Percentiles rank a stretch among this genome's conserved stretches.
phyloP scores from a whole-genome alignment of 1,140 invertebrate species.

The Chironomus striatipennis region DNA sequence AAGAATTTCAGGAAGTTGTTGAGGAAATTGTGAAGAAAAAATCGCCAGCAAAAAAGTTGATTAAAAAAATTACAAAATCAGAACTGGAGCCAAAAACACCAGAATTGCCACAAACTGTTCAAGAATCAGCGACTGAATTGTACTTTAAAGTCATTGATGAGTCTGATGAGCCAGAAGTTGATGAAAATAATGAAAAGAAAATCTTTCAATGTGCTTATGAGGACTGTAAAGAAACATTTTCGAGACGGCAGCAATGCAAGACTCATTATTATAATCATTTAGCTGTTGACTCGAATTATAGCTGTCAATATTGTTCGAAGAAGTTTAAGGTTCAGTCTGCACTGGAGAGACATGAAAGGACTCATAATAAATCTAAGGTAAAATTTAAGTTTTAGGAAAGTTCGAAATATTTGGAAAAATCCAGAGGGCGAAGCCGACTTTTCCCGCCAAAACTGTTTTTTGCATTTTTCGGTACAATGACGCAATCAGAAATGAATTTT shows the following conservation, averaged over 20 bases:
- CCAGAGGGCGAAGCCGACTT: too few relatives aligned
- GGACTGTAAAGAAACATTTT: not conserved
- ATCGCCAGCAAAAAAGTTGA: not conserved
- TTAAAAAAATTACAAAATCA: not conserved
- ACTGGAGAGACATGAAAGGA: not conserved
- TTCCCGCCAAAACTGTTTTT: not conserved
- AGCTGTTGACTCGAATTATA: not conserved
- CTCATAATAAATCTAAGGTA: not conserved
- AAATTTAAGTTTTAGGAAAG: too few relatives aligned
- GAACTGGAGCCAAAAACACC: not conserved
- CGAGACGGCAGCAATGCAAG: not conserved
- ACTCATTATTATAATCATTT: not conserved
- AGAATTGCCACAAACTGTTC: not conserved
- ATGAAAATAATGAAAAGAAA: constrained; percentile 15
- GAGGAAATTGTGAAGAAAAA: not conserved
- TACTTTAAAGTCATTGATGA: not conserved
- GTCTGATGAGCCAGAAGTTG: not conserved
- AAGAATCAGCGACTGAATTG: not conserved
- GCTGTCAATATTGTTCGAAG: not conserved
- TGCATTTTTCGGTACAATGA: too few relatives aligned
- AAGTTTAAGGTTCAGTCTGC: not conserved
- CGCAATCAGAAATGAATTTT: too few relatives aligned
- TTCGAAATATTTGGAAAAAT: not conserved
- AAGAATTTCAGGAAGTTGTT: not conserved
- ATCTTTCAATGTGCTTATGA: constrained; percentile 17